Evolutionary conservation across 2,797 vertebrate genomes (phyloP).

Genomic region (Enteromius mattozi): DNA sequence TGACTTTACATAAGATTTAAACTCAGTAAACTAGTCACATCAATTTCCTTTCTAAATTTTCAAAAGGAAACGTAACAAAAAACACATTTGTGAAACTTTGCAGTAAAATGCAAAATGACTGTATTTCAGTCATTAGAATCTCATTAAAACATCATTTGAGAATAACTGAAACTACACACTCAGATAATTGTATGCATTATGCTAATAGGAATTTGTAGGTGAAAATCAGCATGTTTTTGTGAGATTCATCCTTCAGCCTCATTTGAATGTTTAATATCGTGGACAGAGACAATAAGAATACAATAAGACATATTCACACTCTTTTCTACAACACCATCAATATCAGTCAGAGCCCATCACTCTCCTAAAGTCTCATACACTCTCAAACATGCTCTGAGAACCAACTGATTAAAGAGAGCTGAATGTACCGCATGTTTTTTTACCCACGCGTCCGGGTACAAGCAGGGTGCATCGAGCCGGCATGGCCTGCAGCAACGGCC

Average conservation of each 20-base stretch:
- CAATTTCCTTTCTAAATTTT: not conserved
- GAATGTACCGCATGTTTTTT: constrained; percentile 8
- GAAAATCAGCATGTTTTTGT: not conserved
- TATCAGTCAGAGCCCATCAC: constrained; percentile 7
- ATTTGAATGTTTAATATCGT: not conserved
- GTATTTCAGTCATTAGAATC: not conserved
- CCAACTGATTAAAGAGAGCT: constrained; percentile 14
- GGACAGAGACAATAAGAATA: not conserved
- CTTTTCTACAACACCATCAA: constrained; percentile 2
- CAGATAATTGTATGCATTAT: not conserved
- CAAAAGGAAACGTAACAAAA: not conserved
- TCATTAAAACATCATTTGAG: not conserved
- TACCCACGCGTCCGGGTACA: not conserved
- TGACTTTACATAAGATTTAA: not conserved
- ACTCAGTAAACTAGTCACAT: not conserved
- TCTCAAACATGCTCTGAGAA: constrained; percentile 1
- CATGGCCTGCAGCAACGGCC: constrained; percentile 10
- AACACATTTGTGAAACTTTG: not conserved
- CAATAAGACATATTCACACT: not conserved
- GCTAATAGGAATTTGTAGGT: not conserved
- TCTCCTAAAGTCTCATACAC: not conserved
- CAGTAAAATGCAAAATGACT: not conserved
- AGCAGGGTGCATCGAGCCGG: constrained; percentile 5
- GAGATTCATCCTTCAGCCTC: not conserved
- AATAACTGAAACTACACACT: not conserved